Base-by-base conservation (phyloP, 1,140 invertebrate species). In the Adoxophyes honmai region DNA sequence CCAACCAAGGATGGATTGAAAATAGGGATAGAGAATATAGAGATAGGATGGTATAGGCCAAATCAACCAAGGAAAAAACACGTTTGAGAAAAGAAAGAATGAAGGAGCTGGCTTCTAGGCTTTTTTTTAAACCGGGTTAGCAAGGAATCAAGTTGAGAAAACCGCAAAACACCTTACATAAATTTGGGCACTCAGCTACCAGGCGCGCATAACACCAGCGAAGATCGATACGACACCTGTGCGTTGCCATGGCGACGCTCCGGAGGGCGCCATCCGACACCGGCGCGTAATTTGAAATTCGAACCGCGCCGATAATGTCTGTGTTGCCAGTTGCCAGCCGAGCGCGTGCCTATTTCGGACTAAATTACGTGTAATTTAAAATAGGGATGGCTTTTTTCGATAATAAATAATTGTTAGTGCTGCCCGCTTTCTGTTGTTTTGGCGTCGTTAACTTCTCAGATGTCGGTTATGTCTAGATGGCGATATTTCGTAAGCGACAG, bases 201-300 rank as follows among this genome's bases (percentile, higher is more conserved):
- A 80, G 81, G 68, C 60, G 55, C 48, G 28, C 60, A 75, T 59
- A 66, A 64, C 48, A 61, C 36, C 18, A 55, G 51, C 55, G 56
- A 51, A 69, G 73, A 85, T 82, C 79, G 76, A 85, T 84, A 78
- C 70, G 60, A 73, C 79, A 86, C 81, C 77, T 82, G 72, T 67
- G 75, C 73, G 84, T 87, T 78, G 81, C 82, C 72, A 81, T 68
- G 60, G 75, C 79, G 73, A 87, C 79, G 73, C 34, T 39, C 62
- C 72, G 21, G 76, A 83, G 81, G 81, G 82, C 75, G 81, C 81
- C 71, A 88, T 61, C 78, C 75, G 82, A 88, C 78, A 83, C 85
- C 78, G 67, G 68, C 76, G 76, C 82, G 79, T 83, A 88, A 86
- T 87, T 87, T 86, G 82, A 84, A 84, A 86, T 85, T 80, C 75